Evolutionary conservation across 1,140 invertebrate species (phyloP), one percentile per base, ranked within the genome.

Genomic region (Leptinotarsa lineolata): DNA sequence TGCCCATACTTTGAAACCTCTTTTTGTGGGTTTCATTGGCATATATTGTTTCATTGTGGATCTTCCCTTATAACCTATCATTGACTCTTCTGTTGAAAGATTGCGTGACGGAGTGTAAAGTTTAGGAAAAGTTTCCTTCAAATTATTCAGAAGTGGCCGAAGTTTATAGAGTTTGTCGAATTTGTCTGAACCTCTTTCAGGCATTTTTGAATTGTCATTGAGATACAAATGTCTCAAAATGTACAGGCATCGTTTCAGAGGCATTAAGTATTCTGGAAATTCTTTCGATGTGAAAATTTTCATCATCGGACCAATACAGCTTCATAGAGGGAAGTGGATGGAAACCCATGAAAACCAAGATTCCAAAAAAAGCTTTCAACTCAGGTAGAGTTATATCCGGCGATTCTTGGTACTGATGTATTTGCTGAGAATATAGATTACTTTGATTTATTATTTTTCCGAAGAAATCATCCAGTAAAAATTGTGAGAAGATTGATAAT

Each of bases 1-100:
- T 61, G 72, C 39, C 81, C 80, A 83, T 22, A 82, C 74, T 78
- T 83, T 83, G 60, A 84, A 81, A 22, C 82, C 82, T 65, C 76
- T 60, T 77, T 84, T 82, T 39, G 78, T 79, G 12, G 80, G 79
- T 70, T 83, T 83, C 54, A 82, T 24, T 44, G 81, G 80, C 39
- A 80, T 65, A 71, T 83, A 83, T 64, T 83, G 79, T 59, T 82
- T 81, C 60, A 81, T 45, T n/a, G 66, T 66, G 30, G 74, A 77
- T 67, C 80, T 71, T 6, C 78, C 79, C 65, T 82, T 81, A 74
- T 78, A 82, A 67, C 75, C 22, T 63, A 24, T 63, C 21, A 24
- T 63, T 18, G 60, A 67, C 39, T 39, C 39, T 2, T 39, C 20
- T 39, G 0, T 16, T 15, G 13, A 39, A 44, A 67, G 3, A 39